phyloP scores from a whole-genome alignment of 2,797 vertebrate genomes.

The Melopsittacus undulatus region DNA sequence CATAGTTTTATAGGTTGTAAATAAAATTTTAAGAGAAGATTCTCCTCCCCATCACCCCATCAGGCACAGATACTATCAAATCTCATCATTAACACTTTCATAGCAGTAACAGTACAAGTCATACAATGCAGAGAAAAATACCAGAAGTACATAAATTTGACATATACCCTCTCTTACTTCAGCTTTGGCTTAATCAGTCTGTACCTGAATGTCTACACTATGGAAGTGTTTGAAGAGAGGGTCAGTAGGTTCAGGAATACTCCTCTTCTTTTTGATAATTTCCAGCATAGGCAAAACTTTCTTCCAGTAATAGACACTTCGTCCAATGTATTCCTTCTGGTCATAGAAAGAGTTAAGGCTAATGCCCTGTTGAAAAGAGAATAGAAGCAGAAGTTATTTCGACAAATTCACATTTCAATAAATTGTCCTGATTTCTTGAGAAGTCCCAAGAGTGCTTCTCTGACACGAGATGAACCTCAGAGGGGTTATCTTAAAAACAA shows the following conservation, averaged over 20 bases:
- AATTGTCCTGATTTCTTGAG: background rate
- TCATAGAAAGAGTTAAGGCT: constrained; percentile 93
- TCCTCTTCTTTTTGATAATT: constrained; percentile 84
- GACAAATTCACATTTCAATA: background rate
- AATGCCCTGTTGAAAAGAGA: constrained; percentile 77
- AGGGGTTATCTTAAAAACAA: background rate
- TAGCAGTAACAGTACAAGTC: background rate
- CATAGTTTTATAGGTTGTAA: background rate
- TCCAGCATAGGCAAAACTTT: constrained; percentile 88
- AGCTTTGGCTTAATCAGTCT: background rate
- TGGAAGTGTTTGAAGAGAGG: constrained; percentile 94
- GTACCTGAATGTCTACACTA: constrained; percentile 92
- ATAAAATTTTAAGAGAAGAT: background rate
- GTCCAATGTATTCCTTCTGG: constrained; percentile 92
- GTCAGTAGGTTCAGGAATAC: constrained; percentile 91
- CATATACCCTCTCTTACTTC: background rate
- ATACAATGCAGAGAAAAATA: background rate
- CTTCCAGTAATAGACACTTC: constrained; percentile 96
- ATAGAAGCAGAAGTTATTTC: background rate
- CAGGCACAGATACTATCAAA: background rate
- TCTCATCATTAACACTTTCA: background rate
- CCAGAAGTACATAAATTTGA: background rate
- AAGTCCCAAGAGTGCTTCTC: background rate
- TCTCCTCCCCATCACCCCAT: background rate
- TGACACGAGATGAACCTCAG: background rate